These are phyloP conservation scores for Cryptotis parvus DNA, from an alignment of 2,113 vertebrate genomes.

Conservation along the genomic window DNA sequence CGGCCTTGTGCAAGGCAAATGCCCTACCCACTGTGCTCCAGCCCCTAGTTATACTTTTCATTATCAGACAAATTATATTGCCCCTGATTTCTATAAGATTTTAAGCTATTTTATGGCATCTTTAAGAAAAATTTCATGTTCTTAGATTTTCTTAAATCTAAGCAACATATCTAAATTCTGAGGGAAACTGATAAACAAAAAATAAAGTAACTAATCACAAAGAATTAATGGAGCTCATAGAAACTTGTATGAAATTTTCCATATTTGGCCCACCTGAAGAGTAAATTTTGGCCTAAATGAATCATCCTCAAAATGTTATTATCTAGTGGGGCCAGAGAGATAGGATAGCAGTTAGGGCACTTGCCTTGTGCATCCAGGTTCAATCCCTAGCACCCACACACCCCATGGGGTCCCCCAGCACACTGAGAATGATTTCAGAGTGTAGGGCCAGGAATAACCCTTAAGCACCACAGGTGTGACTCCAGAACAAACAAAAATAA, in stretches of 20 bases:
- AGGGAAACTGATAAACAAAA: neutral
- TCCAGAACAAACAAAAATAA: too few species aligned
- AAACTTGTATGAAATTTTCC: constrained; percentile 40
- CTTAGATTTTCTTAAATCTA: neutral
- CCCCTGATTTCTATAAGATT: constrained; percentile 32
- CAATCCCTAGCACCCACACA: too few species aligned
- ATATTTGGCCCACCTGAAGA: constrained; percentile 3
- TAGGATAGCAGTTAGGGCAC: too few species aligned
- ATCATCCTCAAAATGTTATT: neutral
- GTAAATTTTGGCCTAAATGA: constrained; percentile 23
- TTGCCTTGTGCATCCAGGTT: too few species aligned
- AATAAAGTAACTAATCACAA: constrained; percentile 31
- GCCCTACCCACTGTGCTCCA: too few species aligned
- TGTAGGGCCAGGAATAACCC: too few species aligned
- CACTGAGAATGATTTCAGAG: too few species aligned
- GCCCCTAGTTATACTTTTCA: too few species aligned
- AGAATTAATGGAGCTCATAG: constrained; percentile 35
- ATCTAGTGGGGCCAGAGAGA: neutral
- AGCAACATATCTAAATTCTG: constrained; percentile 33
- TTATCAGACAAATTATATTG: constrained; percentile 40
- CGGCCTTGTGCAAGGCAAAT: too few species aligned
- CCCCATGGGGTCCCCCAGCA: too few species aligned
- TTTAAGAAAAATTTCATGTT: constrained; percentile 45
- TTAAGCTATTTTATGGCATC: constrained; percentile 50
- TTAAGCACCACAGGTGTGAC: too few species aligned